Conservation (phyloP, 92 coral and sea anemone genomes). For the Epizoanthus ramosus region DNA sequence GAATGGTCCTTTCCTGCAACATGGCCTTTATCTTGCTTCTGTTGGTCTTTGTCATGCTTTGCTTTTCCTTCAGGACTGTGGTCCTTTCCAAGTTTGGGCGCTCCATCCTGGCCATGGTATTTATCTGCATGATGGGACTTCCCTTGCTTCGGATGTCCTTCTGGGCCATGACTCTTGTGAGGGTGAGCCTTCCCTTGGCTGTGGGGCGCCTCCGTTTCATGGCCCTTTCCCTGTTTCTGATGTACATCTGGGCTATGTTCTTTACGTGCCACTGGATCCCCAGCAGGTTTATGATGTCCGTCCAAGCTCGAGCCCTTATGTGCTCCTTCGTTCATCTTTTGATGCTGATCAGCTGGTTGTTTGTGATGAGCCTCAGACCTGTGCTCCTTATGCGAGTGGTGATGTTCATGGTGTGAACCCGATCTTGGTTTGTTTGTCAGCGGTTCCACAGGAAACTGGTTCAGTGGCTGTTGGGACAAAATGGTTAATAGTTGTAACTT, state of each 20-base stretch:
- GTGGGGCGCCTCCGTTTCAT: conserved; percentile 36
- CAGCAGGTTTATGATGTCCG: not conserved
- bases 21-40: conserved; percentile 25
- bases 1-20: conserved; percentile 28
- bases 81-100: conserved; percentile 36
- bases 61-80: conserved; percentile 5
- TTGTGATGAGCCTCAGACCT: conserved; percentile 24
- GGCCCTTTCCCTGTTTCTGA: conserved; percentile 34
- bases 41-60: conserved; percentile 26
- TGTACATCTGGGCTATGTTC: conserved; percentile 26
- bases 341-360: conserved; percentile 31
- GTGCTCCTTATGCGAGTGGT: conserved; percentile 34
- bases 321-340: not conserved
- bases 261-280: not conserved
- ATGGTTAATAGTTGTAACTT: not conserved
- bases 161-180: conserved; percentile 21
- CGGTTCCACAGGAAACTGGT: conserved; percentile 92
- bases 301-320: conserved; percentile 5
- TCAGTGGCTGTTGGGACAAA: conserved; percentile 65
- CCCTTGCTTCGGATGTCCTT: conserved; percentile 36
- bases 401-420: conserved; percentile 64
- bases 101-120: conserved; percentile 19
- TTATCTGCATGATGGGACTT: conserved; percentile 24
- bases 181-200: conserved; percentile 36
- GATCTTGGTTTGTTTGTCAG: conserved; percentile 77